Percentiles rank a stretch among this genome's conserved stretches.
Conservation (phyloP, 2,797 vertebrate genomes). For the Sternotherus odoratus region DNA sequence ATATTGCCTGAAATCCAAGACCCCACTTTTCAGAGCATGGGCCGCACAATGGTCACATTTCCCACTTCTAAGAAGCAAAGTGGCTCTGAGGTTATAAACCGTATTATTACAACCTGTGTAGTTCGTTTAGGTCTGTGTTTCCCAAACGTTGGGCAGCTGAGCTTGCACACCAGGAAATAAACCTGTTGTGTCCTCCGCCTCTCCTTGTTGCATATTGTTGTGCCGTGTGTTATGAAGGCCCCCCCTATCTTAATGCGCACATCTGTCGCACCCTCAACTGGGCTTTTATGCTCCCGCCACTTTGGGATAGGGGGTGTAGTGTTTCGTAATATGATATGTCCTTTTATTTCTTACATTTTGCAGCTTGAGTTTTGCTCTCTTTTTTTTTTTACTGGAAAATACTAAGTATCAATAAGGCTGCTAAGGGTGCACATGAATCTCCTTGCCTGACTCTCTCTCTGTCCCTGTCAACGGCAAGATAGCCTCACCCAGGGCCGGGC, state of each 20-base stretch:
- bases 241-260: not conserved
- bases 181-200: no score
- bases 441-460: fast-evolving
- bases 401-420: not conserved
- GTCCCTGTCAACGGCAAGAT: not conserved
- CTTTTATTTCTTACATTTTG: not conserved
- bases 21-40: not conserved
- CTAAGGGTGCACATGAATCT: not conserved
- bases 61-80: not conserved
- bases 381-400: not conserved
- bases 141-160: not conserved
- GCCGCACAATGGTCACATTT: not conserved
- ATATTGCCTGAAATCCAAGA: not conserved
- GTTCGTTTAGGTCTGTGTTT: not conserved
- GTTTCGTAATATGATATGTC: fast-evolving
- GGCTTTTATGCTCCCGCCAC: not conserved
- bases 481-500: not conserved
- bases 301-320: not conserved
- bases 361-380: not conserved
- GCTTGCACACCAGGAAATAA: not conserved
- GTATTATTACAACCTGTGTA: not conserved
- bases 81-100: not conserved
- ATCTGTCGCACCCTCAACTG: not conserved
- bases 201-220: not conserved
- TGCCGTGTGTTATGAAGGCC: not conserved